phyloP scores from a whole-genome alignment of 92 coral and sea anemone genomes.

The Paramuricea clavata region DNA sequence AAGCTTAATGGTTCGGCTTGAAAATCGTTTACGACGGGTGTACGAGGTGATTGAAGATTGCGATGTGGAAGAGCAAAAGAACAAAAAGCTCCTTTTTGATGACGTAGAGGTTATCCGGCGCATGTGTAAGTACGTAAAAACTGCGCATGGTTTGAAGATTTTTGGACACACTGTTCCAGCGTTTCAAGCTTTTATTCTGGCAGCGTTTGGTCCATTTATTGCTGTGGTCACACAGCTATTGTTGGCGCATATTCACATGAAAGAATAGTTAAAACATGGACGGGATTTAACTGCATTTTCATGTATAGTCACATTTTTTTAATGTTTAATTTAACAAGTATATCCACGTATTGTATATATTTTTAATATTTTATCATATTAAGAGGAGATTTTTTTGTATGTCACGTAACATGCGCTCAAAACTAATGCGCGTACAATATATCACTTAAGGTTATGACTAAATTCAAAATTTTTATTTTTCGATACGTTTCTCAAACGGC shows the following conservation, averaged over 20 bases:
- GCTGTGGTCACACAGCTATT: neutral
- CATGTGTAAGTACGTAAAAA: constrained; percentile 21
- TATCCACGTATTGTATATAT: too few species aligned
- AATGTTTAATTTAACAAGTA: too few species aligned
- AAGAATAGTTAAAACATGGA: neutral
- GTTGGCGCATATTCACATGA: neutral
- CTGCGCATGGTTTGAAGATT: constrained; percentile 1
- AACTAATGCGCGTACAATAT: too few species aligned
- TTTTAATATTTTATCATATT: too few species aligned
- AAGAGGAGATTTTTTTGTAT: too few species aligned
- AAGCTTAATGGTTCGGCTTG: constrained; percentile 9
- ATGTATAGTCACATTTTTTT: too few species aligned
- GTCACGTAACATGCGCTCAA: too few species aligned
- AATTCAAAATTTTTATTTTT: too few species aligned
- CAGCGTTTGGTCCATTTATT: constrained; percentile 1
- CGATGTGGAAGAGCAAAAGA: neutral
- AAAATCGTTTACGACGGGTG: neutral
- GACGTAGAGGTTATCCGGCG: neutral
- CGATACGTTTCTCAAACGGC: too few species aligned
- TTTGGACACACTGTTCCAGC: constrained; percentile 3
- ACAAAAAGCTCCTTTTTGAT: neutral
- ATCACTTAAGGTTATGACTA: too few species aligned
- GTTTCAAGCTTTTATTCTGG: constrained; percentile 11
- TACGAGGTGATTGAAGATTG: constrained; percentile 12
- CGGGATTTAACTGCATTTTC: too few species aligned